Evolutionary conservation across 2,888 invertebrate species (phyloP).

Genomic region (Blastobasis lacticolella): DNA sequence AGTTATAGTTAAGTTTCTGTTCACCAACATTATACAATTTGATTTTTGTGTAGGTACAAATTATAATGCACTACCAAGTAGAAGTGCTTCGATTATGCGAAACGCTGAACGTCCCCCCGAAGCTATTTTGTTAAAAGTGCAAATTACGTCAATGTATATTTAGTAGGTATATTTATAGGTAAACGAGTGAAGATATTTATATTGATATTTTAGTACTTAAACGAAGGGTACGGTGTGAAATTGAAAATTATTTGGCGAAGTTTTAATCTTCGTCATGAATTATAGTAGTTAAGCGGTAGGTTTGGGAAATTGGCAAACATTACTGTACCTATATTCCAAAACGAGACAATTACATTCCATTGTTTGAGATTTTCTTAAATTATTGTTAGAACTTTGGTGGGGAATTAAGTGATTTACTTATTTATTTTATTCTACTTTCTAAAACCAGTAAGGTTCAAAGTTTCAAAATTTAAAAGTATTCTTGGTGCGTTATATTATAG

Average conservation of each 20-base stretch:
- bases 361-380: constrained; percentile 35
- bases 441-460: constrained; percentile 6
- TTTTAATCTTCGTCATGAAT: constrained; percentile 23
- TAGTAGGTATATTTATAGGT: constrained; percentile 52
- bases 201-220: constrained; percentile 68
- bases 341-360: constrained; percentile 48
- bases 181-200: constrained; percentile 59
- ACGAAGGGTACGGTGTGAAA: constrained; percentile 38
- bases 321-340: constrained; percentile 46
- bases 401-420: constrained; percentile 52
- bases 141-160: constrained; percentile 62
- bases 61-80: constrained; percentile 9
- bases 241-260: constrained; percentile 21
- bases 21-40: not conserved
- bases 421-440: constrained; percentile 52
- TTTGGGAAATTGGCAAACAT: constrained; percentile 16
- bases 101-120: constrained; percentile 70
- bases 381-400: constrained; percentile 47
- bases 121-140: constrained; percentile 62
- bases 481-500: constrained; percentile 62
- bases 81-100: constrained; percentile 66
- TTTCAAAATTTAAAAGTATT: constrained; percentile 41
- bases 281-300: constrained; percentile 16
- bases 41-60: not conserved
- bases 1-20: too few species aligned